Conservation (phyloP, 1,140 invertebrate genomes). For the Pseudomyrmex cubaensis region DNA sequence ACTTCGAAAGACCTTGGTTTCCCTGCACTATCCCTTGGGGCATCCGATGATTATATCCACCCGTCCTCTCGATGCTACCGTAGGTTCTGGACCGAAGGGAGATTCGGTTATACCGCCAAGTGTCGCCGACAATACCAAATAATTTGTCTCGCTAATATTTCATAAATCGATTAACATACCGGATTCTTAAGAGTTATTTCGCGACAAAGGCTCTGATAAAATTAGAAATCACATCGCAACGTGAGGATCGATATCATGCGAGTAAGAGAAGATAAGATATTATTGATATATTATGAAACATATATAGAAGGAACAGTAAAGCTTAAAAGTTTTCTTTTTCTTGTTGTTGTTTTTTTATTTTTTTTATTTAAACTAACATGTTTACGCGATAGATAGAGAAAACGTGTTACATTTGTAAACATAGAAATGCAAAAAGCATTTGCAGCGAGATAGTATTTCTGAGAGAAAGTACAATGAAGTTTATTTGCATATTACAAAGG, state of each 20-base stretch:
- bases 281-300: no score
- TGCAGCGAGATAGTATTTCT: constrained; percentile 11
- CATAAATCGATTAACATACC: constrained; percentile 37
- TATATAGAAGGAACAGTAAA: not conserved
- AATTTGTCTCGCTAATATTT: constrained; percentile 56
- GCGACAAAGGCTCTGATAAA: not conserved
- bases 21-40: constrained; percentile 58
- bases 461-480: constrained; percentile 26
- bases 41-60: constrained; percentile 73
- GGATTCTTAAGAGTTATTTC: not conserved
- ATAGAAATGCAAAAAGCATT: constrained; percentile 26
- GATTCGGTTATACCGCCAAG: not conserved
- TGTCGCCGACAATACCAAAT: constrained; percentile 17
- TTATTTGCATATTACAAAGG: constrained; percentile 32
- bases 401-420: constrained; percentile 11
- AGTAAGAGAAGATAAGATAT: no score
- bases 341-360: no score
- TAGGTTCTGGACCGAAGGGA: not conserved
- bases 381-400: not conserved
- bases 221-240: constrained; percentile 12
- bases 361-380: not conserved
- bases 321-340: no score
- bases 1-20: constrained; percentile 69
- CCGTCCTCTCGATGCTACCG: constrained; percentile 32
- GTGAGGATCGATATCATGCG: not conserved